These are phyloP conservation scores for Coregonus suidteri DNA, from an alignment of 2,797 vertebrate genomes.

Conservation along the genomic window DNA sequence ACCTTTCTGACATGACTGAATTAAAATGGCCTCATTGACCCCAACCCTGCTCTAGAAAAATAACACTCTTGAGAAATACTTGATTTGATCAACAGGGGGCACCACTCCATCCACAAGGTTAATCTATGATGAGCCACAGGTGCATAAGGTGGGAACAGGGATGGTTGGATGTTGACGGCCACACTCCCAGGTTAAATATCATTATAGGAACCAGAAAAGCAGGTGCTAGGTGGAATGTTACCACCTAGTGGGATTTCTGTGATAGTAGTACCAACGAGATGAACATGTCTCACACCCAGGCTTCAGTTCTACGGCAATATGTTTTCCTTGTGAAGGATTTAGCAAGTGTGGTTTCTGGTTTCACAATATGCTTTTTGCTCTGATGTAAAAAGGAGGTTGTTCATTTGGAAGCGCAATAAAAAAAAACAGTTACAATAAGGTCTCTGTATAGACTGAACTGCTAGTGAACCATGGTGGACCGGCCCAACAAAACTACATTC, in stretches of 20 bases:
- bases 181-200: background rate
- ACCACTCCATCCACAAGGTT: background rate
- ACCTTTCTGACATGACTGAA: background rate
- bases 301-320: background rate
- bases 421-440: background rate
- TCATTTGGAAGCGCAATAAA: background rate
- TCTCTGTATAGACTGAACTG: background rate
- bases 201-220: background rate
- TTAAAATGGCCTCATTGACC: background rate
- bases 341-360: background rate
- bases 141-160: background rate
- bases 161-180: background rate
- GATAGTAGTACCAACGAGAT: background rate
- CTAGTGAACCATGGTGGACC: background rate
- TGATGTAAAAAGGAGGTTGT: background rate
- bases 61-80: background rate
- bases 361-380: background rate
- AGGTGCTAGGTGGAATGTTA: background rate
- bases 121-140: background rate
- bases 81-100: background rate
- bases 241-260: background rate
- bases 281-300: background rate
- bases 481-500: background rate
- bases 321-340: background rate
- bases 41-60: background rate